A percentile compares a stretch with the other conserved stretches of the same genome.
phyloP scores from a whole-genome alignment of 2,797 vertebrate genomes.

The Myoxocephalus aenaeus region DNA sequence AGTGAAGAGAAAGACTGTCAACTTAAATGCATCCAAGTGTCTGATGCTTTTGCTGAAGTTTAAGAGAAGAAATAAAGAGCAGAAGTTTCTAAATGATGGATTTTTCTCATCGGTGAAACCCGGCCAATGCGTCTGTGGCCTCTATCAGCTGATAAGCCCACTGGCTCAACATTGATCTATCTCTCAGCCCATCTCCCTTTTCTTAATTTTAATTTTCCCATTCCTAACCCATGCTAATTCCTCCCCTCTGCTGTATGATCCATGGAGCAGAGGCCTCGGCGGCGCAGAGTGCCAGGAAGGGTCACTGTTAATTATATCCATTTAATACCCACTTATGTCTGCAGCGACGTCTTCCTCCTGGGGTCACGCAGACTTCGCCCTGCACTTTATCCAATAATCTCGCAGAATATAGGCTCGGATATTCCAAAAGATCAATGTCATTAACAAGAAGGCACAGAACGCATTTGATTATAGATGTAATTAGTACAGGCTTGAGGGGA shows the following conservation, averaged over 20 bases:
- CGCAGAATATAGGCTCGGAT: conserved; percentile 85
- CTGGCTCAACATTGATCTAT: conserved; percentile 74
- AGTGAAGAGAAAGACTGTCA: conserved; percentile 19
- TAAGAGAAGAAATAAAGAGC: conserved; percentile 23
- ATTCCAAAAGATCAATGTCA: conserved; percentile 88
- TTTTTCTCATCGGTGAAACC: conserved; percentile 47
- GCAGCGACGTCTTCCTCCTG: conserved; percentile 78
- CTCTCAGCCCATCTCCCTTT: conserved; percentile 67
- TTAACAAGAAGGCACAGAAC: conserved; percentile 85
- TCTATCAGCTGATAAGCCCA: conserved; percentile 73
- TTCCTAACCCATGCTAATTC: conserved; percentile 83
- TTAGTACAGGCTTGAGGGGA: conserved; percentile 82
- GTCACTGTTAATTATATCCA: conserved; percentile 91
- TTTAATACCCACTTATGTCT: conserved; percentile 91
- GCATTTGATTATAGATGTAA: conserved; percentile 87
- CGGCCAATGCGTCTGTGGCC: conserved; percentile 54
- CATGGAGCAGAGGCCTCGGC: conserved; percentile 73
- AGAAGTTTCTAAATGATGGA: conserved; percentile 63
- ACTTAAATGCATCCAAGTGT: conserved; percentile 5
- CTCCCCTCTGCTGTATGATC: conserved; percentile 79
- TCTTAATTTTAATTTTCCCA: conserved; percentile 77
- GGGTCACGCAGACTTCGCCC: conserved; percentile 85
- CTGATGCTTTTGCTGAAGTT: conserved; percentile 28
- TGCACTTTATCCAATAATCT: conserved; percentile 90
- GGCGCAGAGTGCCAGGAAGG: conserved; percentile 81